Evolutionary conservation across 2,888 invertebrate species (phyloP).

Genomic region (Lapara coniferarum): DNA sequence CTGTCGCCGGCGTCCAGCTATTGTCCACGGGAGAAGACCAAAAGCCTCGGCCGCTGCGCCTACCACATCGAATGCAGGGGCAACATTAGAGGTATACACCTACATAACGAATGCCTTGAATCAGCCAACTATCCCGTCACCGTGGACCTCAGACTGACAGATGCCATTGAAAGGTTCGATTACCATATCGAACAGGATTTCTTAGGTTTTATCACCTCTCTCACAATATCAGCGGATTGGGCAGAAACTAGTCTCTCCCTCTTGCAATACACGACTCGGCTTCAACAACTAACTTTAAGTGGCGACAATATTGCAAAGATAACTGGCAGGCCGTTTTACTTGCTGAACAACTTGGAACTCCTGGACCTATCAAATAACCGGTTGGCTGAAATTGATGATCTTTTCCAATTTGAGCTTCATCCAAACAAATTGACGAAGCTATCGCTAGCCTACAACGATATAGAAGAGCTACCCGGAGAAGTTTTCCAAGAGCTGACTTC

Average conservation of each 20-base stretch:
- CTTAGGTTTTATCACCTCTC: slow-evolving; percentile 55
- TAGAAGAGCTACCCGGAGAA: slow-evolving; percentile 53
- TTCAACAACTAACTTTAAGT: slow-evolving; percentile 54
- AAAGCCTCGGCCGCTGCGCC: slow-evolving; percentile 49
- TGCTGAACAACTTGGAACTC: slow-evolving; percentile 53
- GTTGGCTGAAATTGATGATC: slow-evolving; percentile 52
- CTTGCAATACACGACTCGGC: slow-evolving; percentile 55
- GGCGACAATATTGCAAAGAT: slow-evolving; percentile 57
- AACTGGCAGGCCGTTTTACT: slow-evolving; percentile 53
- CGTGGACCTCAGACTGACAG: slow-evolving; percentile 57
- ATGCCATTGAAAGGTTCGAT: slow-evolving; percentile 54
- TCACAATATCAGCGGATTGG: slow-evolving; percentile 56
- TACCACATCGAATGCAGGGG: slow-evolving; percentile 56
- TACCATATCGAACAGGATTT: slow-evolving; percentile 48
- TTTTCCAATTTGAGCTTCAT: slow-evolving; percentile 61
- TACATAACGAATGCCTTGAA: slow-evolving; percentile 59
- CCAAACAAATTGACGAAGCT: slow-evolving; percentile 58
- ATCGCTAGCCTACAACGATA: slow-evolving; percentile 56
- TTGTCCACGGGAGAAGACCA: slow-evolving; percentile 53
- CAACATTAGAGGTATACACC: slow-evolving; percentile 48
- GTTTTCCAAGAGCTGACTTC: slow-evolving; percentile 60
- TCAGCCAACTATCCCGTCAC: slow-evolving; percentile 58
- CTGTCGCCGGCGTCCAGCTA: slow-evolving; percentile 45
- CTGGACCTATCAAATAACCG: slow-evolving; percentile 64
- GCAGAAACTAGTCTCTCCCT: slow-evolving; percentile 53